phyloP scores from a whole-genome alignment of 1,140 invertebrate species.

The Belonocnema kinseyi region DNA sequence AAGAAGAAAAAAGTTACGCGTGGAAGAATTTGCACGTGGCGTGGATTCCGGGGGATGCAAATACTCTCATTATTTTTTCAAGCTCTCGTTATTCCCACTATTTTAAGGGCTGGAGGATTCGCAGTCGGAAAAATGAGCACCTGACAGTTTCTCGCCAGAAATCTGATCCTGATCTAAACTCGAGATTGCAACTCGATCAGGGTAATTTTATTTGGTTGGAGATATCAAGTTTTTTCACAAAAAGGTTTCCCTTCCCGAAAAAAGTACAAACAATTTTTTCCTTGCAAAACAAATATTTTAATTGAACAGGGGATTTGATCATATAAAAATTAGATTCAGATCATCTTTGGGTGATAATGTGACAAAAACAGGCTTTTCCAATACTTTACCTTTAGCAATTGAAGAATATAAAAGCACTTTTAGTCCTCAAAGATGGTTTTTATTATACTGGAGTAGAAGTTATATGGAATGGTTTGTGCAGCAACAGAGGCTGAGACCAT shows the following conservation, averaged over 20 bases:
- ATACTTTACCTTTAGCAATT: background rate
- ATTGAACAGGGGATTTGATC: too few species aligned
- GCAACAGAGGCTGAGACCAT: slow-evolving; percentile 16
- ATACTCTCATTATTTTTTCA: slow-evolving; percentile 56
- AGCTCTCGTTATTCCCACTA: slow-evolving; percentile 2
- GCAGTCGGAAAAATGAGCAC: background rate
- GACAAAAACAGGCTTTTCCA: background rate
- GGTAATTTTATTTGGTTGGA: too few species aligned
- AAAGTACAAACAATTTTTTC: too few species aligned
- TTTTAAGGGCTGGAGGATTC: background rate
- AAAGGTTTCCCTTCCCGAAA: too few species aligned
- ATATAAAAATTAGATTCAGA: too few species aligned
- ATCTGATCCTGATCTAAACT: background rate
- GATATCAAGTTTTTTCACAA: too few species aligned
- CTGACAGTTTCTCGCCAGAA: background rate
- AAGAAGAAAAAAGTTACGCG: too few species aligned
- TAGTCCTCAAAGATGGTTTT: too few species aligned
- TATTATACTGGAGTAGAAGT: slow-evolving; percentile 2
- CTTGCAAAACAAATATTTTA: too few species aligned
- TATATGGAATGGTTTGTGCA: slow-evolving; percentile 2
- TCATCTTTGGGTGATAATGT: too few species aligned
- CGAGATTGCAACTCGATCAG: background rate
- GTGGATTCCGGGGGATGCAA: slow-evolving; percentile 44
- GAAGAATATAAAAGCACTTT: background rate
- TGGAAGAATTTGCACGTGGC: background rate